Evolutionary conservation across 1,140 invertebrate species (phyloP).

Genomic region (Hormaphis cornu): DNA sequence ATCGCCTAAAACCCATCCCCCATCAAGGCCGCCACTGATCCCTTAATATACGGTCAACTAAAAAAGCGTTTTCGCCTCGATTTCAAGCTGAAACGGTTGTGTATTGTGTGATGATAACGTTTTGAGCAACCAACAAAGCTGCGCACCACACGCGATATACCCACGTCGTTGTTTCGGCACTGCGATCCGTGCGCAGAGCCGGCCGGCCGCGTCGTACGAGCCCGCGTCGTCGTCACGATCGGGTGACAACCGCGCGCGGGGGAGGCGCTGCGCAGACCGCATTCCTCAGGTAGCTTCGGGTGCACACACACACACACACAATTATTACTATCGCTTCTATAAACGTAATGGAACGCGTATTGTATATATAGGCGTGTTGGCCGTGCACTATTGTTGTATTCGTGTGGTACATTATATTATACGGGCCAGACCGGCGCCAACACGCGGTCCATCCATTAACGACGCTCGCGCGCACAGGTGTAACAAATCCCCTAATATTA

Average conservation of each 20-base stretch:
- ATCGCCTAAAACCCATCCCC: too few relatives aligned
- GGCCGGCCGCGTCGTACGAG: too few relatives aligned
- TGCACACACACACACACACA: not conserved
- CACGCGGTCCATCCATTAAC: slow-evolving; percentile 22
- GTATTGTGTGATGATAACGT: not conserved
- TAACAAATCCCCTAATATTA: not conserved
- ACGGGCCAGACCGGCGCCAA: slow-evolving; percentile 20
- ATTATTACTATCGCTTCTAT: not conserved
- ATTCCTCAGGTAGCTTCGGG: slow-evolving; percentile 23
- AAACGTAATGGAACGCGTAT: slow-evolving; percentile 12
- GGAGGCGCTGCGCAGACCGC: not conserved
- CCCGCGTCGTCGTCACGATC: not conserved
- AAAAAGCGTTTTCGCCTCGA: too few relatives aligned
- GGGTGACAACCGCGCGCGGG: too few relatives aligned
- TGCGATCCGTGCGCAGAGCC: too few relatives aligned
- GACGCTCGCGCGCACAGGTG: slow-evolving; percentile 18
- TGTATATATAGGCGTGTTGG: not conserved
- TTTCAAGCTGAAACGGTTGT: too few relatives aligned
- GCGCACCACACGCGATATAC: not conserved
- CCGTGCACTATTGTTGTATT: not conserved
- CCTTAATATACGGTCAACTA: too few relatives aligned
- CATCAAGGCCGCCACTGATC: too few relatives aligned
- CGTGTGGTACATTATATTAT: not conserved
- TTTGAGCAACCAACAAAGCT: not conserved
- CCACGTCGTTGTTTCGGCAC: slow-evolving; percentile 7